These are phyloP conservation scores for Drosophila repletoides DNA, from an alignment of 1,140 invertebrate species.

Conservation along the genomic window DNA sequence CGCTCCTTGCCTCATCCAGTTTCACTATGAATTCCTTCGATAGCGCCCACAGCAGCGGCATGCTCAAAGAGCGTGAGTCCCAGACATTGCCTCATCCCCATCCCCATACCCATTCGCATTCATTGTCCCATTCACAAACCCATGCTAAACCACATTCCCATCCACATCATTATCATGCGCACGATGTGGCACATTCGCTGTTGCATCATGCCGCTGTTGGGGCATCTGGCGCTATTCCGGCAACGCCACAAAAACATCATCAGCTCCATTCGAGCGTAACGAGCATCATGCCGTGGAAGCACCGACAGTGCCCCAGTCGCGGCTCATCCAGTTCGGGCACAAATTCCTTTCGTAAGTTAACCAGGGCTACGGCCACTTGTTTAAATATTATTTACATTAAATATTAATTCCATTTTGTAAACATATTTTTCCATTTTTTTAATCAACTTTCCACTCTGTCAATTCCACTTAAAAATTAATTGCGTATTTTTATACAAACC, in stretches of 20 bases:
- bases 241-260: slow-evolving; percentile 72
- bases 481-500: no score
- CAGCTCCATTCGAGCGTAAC: slow-evolving; percentile 72
- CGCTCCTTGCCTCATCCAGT: slow-evolving; percentile 50
- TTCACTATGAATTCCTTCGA: slow-evolving; percentile 74
- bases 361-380: no score
- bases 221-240: slow-evolving; percentile 31
- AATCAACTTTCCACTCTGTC: no score
- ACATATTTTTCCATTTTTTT: no score
- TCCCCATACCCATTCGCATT: slow-evolving; percentile 8
- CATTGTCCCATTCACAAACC: slow-evolving; percentile 33
- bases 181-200: slow-evolving; percentile 19
- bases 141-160: slow-evolving; percentile 23
- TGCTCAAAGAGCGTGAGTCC: slow-evolving; percentile 72
- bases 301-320: slow-evolving; percentile 79
- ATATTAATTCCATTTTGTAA: not conserved
- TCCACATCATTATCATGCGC: no score
- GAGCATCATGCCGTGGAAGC: slow-evolving; percentile 82
- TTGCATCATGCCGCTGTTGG: slow-evolving; percentile 29
- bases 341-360: slow-evolving; percentile 79
- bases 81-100: slow-evolving; percentile 44
- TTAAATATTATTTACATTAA: not conserved
- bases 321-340: slow-evolving; percentile 80
- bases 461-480: no score
- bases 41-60: slow-evolving; percentile 59